Percentiles rank a stretch among this genome's conserved stretches.
phyloP scores from a whole-genome alignment of 1,140 invertebrate species.

The Heliconius melpomene region DNA sequence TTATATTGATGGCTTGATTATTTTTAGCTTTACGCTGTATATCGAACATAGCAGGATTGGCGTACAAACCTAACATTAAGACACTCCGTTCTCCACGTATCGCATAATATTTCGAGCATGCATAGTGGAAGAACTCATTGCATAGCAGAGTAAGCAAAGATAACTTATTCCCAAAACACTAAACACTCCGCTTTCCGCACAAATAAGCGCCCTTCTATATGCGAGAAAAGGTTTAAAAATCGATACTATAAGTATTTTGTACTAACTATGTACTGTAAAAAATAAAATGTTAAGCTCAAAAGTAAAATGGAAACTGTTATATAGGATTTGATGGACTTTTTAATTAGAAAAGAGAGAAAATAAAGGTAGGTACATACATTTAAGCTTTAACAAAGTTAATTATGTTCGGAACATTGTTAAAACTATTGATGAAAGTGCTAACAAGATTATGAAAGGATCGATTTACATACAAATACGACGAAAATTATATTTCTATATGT shows the following conservation, averaged over 20 bases:
- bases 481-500: not conserved
- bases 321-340: constrained; percentile 8
- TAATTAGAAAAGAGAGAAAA: constrained; percentile 22
- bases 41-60: not conserved
- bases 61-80: not conserved
- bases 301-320: not conserved
- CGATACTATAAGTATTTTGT: no score
- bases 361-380: not conserved
- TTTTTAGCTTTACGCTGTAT: not conserved
- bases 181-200: no score
- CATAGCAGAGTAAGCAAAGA: not conserved
- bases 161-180: no score
- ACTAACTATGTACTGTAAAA: not conserved
- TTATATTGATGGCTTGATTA: not conserved
- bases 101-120: not conserved
- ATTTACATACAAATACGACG: not conserved
- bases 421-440: constrained; percentile 25
- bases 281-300: not conserved
- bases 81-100: not conserved
- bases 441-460: constrained; percentile 22
- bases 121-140: not conserved
- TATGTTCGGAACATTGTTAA: constrained; percentile 13
- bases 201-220: not conserved
- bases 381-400: constrained; percentile 26
- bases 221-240: no score